phyloP scores from a whole-genome alignment of 1,140 invertebrate genomes.

The Drosophila sp. region DNA sequence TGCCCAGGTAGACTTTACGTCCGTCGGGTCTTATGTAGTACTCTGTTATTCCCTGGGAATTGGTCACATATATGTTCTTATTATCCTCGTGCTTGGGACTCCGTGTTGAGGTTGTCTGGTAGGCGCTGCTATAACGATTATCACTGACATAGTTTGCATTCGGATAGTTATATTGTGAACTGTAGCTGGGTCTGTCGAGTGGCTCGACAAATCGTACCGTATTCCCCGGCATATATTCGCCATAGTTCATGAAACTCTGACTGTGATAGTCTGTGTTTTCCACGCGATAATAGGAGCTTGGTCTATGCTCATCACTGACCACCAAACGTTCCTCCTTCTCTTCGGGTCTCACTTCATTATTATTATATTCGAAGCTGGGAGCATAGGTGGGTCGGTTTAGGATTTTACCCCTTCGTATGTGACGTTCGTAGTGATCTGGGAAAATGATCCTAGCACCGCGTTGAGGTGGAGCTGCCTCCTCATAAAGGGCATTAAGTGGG shows the following conservation, averaged over 20 bases:
- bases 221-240: constrained; percentile 62
- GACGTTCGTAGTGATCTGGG: constrained; percentile 70
- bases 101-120: constrained; percentile 46
- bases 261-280: constrained; percentile 40
- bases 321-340: constrained; percentile 66
- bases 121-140: constrained; percentile 68
- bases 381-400: constrained; percentile 73
- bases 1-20: constrained; percentile 69
- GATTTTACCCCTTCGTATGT: constrained; percentile 72
- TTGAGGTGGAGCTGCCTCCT: constrained; percentile 64
- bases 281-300: constrained; percentile 47
- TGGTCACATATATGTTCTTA: constrained; percentile 82
- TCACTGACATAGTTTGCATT: constrained; percentile 70
- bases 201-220: constrained; percentile 49
- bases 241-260: constrained; percentile 51
- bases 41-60: constrained; percentile 76
- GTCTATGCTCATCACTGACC: constrained; percentile 61
- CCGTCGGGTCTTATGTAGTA: constrained; percentile 80
- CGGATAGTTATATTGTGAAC: constrained; percentile 53
- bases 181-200: constrained; percentile 39
- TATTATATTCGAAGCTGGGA: constrained; percentile 61
- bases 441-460: constrained; percentile 67
- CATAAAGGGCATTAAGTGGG: constrained; percentile 63
- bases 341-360: constrained; percentile 27
- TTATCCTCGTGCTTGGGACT: constrained; percentile 61